Evolutionary conservation across 2,113 vertebrate genomes (phyloP).

Genomic region (Cynocephalus volans): DNA sequence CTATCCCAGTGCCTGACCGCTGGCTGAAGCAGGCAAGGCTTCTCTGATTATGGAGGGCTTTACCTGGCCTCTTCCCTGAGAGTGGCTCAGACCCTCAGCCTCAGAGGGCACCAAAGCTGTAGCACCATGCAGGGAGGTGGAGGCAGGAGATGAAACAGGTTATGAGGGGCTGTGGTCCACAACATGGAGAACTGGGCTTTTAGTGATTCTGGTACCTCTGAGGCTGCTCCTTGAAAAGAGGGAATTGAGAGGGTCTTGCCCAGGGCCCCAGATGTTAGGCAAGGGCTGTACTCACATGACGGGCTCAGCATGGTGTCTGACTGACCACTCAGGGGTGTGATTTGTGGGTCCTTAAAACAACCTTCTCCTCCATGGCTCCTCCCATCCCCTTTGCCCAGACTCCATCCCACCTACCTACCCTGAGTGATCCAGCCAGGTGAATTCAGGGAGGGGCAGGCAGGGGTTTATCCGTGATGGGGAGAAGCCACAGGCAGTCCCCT

Average conservation of each 20-base stretch:
- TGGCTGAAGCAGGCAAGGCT: background rate
- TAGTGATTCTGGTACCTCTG: background rate
- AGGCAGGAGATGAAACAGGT: background rate
- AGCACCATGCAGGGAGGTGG: background rate
- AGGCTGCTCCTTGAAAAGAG: background rate
- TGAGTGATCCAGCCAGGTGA: background rate
- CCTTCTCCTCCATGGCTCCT: background rate
- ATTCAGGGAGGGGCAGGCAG: background rate
- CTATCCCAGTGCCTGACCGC: background rate
- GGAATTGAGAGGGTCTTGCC: background rate
- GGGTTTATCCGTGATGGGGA: background rate
- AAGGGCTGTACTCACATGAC: background rate
- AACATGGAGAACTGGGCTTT: background rate
- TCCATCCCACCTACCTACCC: background rate
- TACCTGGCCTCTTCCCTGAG: background rate
- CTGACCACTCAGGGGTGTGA: background rate
- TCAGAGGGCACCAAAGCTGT: background rate
- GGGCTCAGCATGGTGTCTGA: background rate
- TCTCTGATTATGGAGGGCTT: background rate
- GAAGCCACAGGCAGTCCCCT: background rate
- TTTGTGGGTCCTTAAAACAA: background rate
- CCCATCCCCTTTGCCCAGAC: background rate
- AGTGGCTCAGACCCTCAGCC: background rate
- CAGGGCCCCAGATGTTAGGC: background rate
- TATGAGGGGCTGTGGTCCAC: background rate